These are phyloP conservation scores for Chitala chitala DNA, from an alignment of 2,113 vertebrate species.

Conservation along the genomic window DNA sequence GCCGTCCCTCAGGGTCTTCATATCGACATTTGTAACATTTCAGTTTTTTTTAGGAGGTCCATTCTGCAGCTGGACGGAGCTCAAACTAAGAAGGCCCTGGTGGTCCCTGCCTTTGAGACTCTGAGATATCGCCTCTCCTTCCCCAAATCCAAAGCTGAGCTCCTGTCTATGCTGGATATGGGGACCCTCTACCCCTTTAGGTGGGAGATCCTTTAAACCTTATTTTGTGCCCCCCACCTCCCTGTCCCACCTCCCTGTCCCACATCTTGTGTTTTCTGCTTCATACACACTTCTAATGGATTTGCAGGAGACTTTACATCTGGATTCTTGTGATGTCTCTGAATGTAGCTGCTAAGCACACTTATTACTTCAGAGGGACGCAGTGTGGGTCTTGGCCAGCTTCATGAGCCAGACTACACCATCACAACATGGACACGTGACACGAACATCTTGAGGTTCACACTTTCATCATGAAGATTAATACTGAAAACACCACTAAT, in stretches of 20 bases:
- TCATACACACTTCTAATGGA: neutral
- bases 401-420: too few species aligned
- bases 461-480: too few species aligned
- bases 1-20: too few species aligned
- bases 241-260: neutral
- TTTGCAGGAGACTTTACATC: too few species aligned
- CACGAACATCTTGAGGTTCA: too few species aligned
- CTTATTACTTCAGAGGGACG: too few species aligned
- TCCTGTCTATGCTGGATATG: slow-evolving; percentile 70
- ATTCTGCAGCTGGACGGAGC: slow-evolving; percentile 68
- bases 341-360: too few species aligned
- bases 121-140: slow-evolving; percentile 70
- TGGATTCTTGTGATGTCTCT: too few species aligned
- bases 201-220: slow-evolving; percentile 40
- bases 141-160: slow-evolving; percentile 71
- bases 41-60: slow-evolving; percentile 61
- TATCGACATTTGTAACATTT: too few species aligned
- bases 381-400: too few species aligned
- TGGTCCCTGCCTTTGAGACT: slow-evolving; percentile 91
- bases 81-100: slow-evolving; percentile 75
- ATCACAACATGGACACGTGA: too few species aligned
- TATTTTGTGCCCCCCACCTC: neutral
- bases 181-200: slow-evolving; percentile 72
- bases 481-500: too few species aligned
- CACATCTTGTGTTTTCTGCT: neutral